A percentile compares a stretch with the other conserved stretches of the same genome.
phyloP scores from a whole-genome alignment of 2,113 vertebrate genomes.

The Ctenodactylus gundi region DNA sequence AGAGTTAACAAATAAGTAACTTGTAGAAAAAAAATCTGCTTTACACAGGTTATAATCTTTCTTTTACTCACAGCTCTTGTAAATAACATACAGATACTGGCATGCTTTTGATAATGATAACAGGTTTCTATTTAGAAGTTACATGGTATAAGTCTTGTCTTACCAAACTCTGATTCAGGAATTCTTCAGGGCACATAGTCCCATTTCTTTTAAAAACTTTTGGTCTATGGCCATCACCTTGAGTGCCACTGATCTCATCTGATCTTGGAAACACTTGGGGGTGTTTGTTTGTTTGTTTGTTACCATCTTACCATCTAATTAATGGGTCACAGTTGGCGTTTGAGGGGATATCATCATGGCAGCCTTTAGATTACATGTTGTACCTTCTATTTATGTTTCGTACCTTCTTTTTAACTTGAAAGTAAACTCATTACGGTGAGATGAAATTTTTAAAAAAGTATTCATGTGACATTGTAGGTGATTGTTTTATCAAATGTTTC shows the following conservation, averaged over 20 bases:
- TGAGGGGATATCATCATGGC: background rate
- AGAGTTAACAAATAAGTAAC: background rate
- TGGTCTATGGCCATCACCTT: no score
- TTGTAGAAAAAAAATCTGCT: background rate
- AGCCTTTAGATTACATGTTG: background rate
- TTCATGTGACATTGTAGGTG: fast-evolving
- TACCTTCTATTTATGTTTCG: background rate
- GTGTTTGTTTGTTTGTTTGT: no score
- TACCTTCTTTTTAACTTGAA: background rate
- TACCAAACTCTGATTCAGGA: background rate
- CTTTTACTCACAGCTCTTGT: background rate
- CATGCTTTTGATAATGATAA: background rate
- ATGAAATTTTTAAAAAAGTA: background rate
- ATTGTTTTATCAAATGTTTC: background rate
- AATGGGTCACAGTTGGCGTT: background rate
- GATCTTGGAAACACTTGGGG: no score
- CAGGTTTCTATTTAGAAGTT: background rate
- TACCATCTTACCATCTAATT: background rate
- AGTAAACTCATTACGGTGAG: background rate
- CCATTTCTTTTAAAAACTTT: background rate
- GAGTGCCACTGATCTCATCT: no score
- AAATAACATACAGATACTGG: background rate
- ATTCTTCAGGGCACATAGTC: background rate
- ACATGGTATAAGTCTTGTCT: background rate
- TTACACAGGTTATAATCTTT: background rate